Conservation (phyloP, 2,113 vertebrate species). For the Sinocyclocheilus anophthalmus region DNA sequence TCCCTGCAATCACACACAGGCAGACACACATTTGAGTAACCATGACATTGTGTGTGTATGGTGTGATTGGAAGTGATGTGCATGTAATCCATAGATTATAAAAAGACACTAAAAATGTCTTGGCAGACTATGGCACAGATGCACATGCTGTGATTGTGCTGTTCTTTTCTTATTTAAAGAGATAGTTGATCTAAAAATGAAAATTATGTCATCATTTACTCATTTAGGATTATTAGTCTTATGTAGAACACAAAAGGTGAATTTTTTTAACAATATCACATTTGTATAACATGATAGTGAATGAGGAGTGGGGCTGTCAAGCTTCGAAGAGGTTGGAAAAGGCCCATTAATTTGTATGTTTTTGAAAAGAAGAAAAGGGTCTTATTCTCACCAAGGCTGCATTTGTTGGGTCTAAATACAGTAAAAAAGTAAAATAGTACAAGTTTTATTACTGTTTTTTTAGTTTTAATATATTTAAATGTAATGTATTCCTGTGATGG, state of each 20-base stretch:
- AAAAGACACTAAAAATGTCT: slow-evolving; percentile 31
- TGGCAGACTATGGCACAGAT: slow-evolving; percentile 26
- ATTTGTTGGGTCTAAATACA: background rate
- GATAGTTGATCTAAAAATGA: slow-evolving; percentile 22
- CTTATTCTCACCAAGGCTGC: background rate
- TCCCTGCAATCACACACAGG: background rate
- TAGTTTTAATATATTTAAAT: background rate
- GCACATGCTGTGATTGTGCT: slow-evolving; percentile 15
- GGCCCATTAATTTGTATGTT: background rate
- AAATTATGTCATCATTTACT: background rate
- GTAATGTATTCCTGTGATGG: background rate
- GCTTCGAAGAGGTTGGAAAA: background rate
- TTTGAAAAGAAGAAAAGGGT: background rate
- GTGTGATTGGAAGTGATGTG: background rate
- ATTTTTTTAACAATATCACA: background rate
- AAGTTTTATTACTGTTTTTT: background rate
- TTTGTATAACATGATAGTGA: background rate
- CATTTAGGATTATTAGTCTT: background rate
- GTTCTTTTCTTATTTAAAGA: slow-evolving; percentile 21
- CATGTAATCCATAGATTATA: slow-evolving; percentile 28
- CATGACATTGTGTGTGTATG: slow-evolving; percentile 13
- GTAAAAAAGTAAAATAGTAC: background rate
- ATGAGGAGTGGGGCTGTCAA: background rate
- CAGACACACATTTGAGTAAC: background rate
- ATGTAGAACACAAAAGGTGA: background rate